phyloP scores from a whole-genome alignment of 1,140 invertebrate species.

The Agrilus planipennis region DNA sequence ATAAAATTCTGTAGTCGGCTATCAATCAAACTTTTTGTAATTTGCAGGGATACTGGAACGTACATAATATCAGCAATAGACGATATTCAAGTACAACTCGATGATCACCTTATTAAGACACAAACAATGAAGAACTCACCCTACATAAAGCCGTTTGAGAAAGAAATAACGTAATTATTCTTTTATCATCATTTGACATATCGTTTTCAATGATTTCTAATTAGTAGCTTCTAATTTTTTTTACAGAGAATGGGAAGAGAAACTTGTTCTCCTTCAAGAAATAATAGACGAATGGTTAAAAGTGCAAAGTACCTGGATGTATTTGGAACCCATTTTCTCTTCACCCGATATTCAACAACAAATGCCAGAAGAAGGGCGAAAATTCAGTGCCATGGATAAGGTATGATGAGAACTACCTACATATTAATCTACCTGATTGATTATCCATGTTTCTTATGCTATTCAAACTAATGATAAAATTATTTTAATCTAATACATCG shows the following conservation, averaged over 20 bases:
- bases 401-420: too few relatives aligned
- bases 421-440: too few relatives aligned
- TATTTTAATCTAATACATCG: too few relatives aligned
- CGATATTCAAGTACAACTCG: constrained; percentile 88
- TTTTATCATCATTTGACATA: not conserved
- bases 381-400: constrained; percentile 87
- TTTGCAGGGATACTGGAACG: constrained; percentile 75
- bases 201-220: not conserved
- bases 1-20: constrained; percentile 18
- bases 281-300: constrained; percentile 94
- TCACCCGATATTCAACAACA: constrained; percentile 94
- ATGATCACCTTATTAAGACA: constrained; percentile 94
- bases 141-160: constrained; percentile 91
- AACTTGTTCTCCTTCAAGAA: constrained; percentile 68
- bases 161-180: constrained; percentile 50
- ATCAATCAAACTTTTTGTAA: not conserved
- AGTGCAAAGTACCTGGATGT: constrained; percentile 94
- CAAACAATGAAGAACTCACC: constrained; percentile 96
- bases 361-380: constrained; percentile 86
- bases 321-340: constrained; percentile 94
- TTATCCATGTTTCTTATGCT: too few relatives aligned
- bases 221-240: constrained; percentile 5
- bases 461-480: too few relatives aligned
- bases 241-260: constrained; percentile 65
- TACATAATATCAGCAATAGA: constrained; percentile 83